Percentiles rank a stretch among this genome's conserved stretches.
phyloP scores from a whole-genome alignment of 53 echinoderm and acorn worm genomes.

The Astropecten irregularis region DNA sequence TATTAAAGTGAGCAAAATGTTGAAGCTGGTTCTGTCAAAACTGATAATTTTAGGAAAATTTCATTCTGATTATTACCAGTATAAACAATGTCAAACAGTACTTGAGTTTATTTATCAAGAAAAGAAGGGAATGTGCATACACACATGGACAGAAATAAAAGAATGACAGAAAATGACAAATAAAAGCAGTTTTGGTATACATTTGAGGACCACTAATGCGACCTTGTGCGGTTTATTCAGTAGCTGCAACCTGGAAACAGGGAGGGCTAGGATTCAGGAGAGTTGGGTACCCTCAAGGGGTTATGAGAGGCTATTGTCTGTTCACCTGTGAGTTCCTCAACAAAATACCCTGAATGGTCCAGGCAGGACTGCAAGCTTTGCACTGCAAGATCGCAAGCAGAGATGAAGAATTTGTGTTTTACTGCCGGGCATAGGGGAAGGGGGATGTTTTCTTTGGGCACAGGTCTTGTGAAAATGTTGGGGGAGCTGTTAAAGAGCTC shows the following conservation, averaged over 20 bases:
- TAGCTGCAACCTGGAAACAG: constrained; percentile 28
- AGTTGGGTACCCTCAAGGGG: constrained; percentile 16
- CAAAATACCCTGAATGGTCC: neutral
- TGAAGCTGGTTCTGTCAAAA: no score
- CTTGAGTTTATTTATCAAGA: no score
- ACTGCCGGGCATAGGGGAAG: constrained; percentile 4
- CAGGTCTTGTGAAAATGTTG: constrained; percentile 48
- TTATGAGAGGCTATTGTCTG: constrained; percentile 18
- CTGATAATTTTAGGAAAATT: no score
- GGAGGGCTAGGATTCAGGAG: no score
- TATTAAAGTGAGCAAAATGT: no score
- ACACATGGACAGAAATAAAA: no score
- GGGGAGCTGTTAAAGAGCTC: constrained; percentile 21
- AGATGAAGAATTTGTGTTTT: constrained; percentile 19
- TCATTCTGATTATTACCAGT: no score
- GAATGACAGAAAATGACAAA: no score
- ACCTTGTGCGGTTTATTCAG: constrained; percentile 38
- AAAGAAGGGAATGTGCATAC: no score
- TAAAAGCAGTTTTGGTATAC: neutral
- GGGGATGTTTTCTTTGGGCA: constrained; percentile 28
- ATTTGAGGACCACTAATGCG: neutral
- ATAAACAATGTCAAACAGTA: no score
- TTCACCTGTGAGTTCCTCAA: constrained; percentile 7
- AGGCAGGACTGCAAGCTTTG: neutral
- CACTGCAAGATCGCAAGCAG: neutral